These are phyloP conservation scores for cat (Felis catus) DNA, from an alignment of 2,113 vertebrate species.

Conservation along the genomic window DNA sequence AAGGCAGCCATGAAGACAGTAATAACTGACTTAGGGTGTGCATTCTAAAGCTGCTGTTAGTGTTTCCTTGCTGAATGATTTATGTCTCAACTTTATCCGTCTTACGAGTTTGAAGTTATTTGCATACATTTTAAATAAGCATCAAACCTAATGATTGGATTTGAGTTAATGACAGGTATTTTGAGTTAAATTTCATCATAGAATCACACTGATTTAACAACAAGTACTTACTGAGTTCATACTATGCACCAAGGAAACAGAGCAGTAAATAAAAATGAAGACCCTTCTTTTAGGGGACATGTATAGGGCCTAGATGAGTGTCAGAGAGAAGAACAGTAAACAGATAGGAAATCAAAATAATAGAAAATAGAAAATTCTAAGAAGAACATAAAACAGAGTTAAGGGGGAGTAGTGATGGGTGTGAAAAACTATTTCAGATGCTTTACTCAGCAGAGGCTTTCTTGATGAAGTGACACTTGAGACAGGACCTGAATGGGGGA, in stretches of 20 bases:
- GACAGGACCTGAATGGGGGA: background rate
- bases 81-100: background rate
- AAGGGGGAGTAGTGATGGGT: background rate
- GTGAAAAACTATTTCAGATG: background rate
- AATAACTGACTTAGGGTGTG: too few relatives aligned
- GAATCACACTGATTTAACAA: background rate
- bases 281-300: background rate
- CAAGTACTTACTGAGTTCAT: background rate
- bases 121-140: background rate
- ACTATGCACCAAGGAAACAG: background rate
- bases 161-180: background rate
- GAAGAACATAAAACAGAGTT: background rate
- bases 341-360: background rate
- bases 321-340: background rate
- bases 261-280: background rate
- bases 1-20: background rate
- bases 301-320: background rate
- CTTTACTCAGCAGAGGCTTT: background rate
- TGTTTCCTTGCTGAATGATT: background rate
- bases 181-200: background rate
- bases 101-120: background rate
- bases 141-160: background rate
- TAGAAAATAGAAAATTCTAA: background rate
- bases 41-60: background rate
- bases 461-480: background rate